These are phyloP conservation scores for Limenitis arthemis DNA, from an alignment of 2,888 invertebrate genomes.

Conservation along the genomic window DNA sequence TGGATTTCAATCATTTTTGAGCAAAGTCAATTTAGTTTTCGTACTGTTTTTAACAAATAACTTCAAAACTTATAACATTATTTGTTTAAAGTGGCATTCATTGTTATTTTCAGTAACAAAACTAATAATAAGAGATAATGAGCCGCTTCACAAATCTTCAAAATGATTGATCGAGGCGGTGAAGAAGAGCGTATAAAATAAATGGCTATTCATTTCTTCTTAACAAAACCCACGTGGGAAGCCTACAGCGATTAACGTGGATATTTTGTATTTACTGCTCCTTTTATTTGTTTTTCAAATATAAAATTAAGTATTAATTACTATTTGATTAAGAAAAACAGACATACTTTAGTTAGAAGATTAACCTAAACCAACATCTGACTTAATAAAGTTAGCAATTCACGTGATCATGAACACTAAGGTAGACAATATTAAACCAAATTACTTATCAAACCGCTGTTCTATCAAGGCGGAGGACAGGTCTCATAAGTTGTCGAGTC, in stretches of 20 bases:
- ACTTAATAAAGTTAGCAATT: too few relatives aligned
- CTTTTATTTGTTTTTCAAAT: not conserved
- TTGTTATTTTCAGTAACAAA: conserved; percentile 4
- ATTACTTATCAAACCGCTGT: too few relatives aligned
- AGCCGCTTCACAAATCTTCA: conserved; percentile 19
- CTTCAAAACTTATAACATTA: not conserved
- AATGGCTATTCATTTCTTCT: conserved; percentile 20
- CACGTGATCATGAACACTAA: too few relatives aligned
- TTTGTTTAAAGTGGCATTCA: conserved; percentile 8
- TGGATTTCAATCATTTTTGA: too few relatives aligned
- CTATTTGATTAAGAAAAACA: not conserved
- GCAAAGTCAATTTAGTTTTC: too few relatives aligned
- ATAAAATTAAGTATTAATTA: not conserved
- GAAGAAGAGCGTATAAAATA: conserved; percentile 19
- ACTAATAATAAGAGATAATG: conserved; percentile 19
- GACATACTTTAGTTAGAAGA: too few relatives aligned
- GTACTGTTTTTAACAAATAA: conserved; percentile 8
- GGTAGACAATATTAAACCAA: too few relatives aligned
- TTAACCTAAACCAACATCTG: too few relatives aligned
- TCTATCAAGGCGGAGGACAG: too few relatives aligned
- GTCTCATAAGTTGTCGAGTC: too few relatives aligned
- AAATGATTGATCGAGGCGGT: conserved; percentile 22
- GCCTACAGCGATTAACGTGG: conserved; percentile 18
- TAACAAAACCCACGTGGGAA: conserved; percentile 8
- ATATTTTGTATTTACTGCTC: not conserved